A percentile compares a stretch with the other conserved stretches of the same genome.
These are phyloP conservation scores for Pollenia amentaria DNA, from an alignment of 2,888 invertebrate species.

Conservation along the genomic window DNA sequence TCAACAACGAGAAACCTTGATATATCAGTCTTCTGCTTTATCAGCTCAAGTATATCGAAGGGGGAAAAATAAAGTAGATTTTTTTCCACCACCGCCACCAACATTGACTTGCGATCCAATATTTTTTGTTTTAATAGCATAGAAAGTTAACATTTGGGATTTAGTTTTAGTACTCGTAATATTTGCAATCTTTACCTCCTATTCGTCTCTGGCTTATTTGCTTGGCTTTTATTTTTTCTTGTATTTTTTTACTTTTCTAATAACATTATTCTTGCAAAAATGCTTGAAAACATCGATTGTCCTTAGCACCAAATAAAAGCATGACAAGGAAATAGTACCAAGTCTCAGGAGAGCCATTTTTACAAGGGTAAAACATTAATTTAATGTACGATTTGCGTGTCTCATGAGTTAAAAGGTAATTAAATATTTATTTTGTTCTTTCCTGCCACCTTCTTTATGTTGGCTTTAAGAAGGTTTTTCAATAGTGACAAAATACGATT, in stretches of 20 bases:
- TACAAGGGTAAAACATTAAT: slow-evolving; percentile 52
- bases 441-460: background rate
- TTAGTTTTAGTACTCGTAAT: slow-evolving; percentile 4
- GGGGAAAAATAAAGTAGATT: slow-evolving; percentile 15
- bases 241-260: slow-evolving; percentile 6
- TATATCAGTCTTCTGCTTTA: slow-evolving; percentile 42
- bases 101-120: slow-evolving; percentile 33
- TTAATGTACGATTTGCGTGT: slow-evolving; percentile 59
- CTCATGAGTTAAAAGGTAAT: slow-evolving; percentile 58
- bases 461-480: background rate
- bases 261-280: slow-evolving; percentile 38
- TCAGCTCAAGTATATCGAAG: slow-evolving; percentile 32
- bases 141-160: slow-evolving; percentile 45
- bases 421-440: slow-evolving; percentile 42
- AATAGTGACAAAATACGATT: slow-evolving; percentile 49
- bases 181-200: background rate
- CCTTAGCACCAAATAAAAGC: background rate
- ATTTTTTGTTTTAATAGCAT: slow-evolving; percentile 42
- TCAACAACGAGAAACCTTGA: slow-evolving; percentile 18
- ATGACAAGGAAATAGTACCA: background rate
- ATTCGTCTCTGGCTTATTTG: slow-evolving; percentile 14
- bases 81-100: slow-evolving; percentile 9
- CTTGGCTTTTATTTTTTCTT: background rate
- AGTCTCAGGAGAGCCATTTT: slow-evolving; percentile 41
- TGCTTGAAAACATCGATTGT: slow-evolving; percentile 36